phyloP scores from a whole-genome alignment of 2,113 vertebrate genomes.

The Bettongia penicillata region DNA sequence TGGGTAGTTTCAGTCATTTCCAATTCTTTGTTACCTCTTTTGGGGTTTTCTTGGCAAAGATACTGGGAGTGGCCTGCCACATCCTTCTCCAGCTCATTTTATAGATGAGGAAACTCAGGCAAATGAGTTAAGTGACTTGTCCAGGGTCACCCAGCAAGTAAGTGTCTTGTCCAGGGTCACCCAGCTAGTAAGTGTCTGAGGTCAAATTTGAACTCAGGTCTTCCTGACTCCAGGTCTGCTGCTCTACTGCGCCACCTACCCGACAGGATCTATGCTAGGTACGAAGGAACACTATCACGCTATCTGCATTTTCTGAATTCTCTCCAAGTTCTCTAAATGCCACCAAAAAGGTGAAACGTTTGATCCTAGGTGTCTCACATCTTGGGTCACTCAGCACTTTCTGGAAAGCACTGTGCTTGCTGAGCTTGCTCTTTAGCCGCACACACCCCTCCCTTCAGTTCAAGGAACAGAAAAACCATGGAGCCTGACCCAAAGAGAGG shows the following conservation, averaged over 20 bases:
- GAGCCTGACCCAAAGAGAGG: background rate
- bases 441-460: background rate
- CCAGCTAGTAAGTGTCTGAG: background rate
- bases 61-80: background rate
- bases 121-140: background rate
- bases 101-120: background rate
- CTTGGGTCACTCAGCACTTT: background rate
- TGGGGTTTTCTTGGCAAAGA: background rate
- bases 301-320: slow-evolving; percentile 20
- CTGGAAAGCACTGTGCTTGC: slow-evolving; percentile 14
- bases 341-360: slow-evolving; percentile 32
- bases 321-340: background rate
- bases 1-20: background rate
- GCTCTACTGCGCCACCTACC: background rate
- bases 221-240: background rate
- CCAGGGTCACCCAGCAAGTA: background rate
- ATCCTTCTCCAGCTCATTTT: background rate
- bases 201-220: background rate
- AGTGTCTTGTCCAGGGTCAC: background rate
- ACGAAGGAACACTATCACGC: background rate
- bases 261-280: no score
- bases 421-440: background rate
- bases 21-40: background rate
- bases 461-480: background rate
- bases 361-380: background rate